Evolutionary conservation across 1,140 invertebrate species (phyloP).

Genomic region (Musca domestica): DNA sequence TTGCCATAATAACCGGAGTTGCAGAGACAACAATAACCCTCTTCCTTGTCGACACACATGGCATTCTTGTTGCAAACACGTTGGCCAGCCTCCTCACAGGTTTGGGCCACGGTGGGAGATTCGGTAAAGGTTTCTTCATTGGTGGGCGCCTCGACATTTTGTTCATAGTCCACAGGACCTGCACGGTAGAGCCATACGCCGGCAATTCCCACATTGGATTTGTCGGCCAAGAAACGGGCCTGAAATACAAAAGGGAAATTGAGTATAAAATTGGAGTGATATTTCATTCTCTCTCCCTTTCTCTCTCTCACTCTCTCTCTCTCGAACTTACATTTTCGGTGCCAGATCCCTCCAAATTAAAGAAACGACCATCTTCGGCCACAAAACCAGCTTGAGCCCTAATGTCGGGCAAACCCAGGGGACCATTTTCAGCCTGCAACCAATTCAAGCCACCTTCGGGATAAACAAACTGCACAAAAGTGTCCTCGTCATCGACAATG

Average conservation of each 20-base stretch:
- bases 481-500: slow-evolving; percentile 76
- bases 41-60: slow-evolving; percentile 75
- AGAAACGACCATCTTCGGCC: slow-evolving; percentile 71
- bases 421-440: slow-evolving; percentile 73
- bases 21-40: slow-evolving; percentile 88
- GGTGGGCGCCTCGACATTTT: slow-evolving; percentile 69
- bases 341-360: slow-evolving; percentile 77
- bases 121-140: slow-evolving; percentile 55
- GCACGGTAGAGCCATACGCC: slow-evolving; percentile 84
- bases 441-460: slow-evolving; percentile 85
- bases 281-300: too few species aligned
- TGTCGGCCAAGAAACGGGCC: slow-evolving; percentile 62
- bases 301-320: neutral
- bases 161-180: slow-evolving; percentile 62
- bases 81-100: slow-evolving; percentile 60
- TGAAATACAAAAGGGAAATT: slow-evolving; percentile 28
- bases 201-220: slow-evolving; percentile 77
- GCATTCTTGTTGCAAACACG: slow-evolving; percentile 79
- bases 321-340: slow-evolving; percentile 70
- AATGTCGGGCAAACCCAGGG: slow-evolving; percentile 73
- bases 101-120: slow-evolving; percentile 45
- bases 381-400: slow-evolving; percentile 91
- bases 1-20: slow-evolving; percentile 82
- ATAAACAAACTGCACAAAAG: slow-evolving; percentile 84
- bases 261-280: neutral